Percentiles rank a stretch among this genome's conserved stretches.
These are phyloP conservation scores for Paelopatides confundens DNA, from an alignment of 53 echinoderm and acorn worm species.

Conservation along the genomic window DNA sequence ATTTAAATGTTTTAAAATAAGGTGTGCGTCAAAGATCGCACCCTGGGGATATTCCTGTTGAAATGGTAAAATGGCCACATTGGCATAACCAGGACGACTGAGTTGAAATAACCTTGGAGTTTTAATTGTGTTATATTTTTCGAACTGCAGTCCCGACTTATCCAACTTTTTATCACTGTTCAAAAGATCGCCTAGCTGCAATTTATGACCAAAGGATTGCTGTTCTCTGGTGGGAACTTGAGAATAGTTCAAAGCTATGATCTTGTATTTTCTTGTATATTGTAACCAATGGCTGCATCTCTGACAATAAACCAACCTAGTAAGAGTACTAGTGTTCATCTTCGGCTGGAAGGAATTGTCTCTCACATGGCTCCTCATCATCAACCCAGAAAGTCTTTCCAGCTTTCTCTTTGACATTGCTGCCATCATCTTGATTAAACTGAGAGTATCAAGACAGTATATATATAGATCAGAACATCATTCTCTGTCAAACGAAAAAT, in stretches of 20 bases:
- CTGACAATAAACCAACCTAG: background rate
- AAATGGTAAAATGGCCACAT: constrained; percentile 11
- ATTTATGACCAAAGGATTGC: background rate
- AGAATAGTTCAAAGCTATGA: background rate
- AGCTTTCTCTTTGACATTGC: background rate
- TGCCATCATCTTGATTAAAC: too few species aligned
- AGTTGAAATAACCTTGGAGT: constrained; percentile 28
- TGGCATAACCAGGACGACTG: background rate
- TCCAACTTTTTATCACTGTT: background rate
- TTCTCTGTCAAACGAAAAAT: too few species aligned
- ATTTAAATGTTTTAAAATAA: background rate
- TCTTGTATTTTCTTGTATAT: background rate
- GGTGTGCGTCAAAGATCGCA: background rate
- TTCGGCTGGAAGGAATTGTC: background rate
- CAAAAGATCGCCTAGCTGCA: background rate
- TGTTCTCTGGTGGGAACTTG: background rate
- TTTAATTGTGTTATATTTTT: constrained; percentile 23
- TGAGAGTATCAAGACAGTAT: too few species aligned
- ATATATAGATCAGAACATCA: too few species aligned
- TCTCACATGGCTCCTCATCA: background rate
- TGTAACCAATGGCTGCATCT: background rate
- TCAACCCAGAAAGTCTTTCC: background rate
- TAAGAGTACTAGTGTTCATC: background rate
- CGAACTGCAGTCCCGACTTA: background rate
- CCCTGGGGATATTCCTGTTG: too few species aligned